A percentile compares a stretch with the other conserved stretches of the same genome.
phyloP scores from a whole-genome alignment of 2,888 invertebrate species.

The Euzophera pinguis region DNA sequence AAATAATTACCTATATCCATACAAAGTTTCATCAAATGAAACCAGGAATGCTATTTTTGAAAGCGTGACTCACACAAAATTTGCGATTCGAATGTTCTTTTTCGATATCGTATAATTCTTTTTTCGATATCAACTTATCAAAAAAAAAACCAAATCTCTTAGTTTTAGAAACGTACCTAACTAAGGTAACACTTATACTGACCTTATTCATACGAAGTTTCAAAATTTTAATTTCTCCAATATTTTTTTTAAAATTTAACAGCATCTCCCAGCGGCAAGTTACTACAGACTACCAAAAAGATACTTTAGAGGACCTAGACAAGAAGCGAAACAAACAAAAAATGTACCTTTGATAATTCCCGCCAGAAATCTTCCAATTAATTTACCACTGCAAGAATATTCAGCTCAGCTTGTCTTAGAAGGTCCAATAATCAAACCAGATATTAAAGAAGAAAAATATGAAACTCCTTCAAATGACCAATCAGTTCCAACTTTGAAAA shows the following conservation, averaged over 20 bases:
- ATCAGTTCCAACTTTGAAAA: not conserved
- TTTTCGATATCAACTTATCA: no score
- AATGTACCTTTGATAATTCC: not conserved
- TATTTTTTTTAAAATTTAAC: not conserved
- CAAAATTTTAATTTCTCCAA: no score
- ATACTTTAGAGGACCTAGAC: not conserved
- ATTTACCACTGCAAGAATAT: not conserved
- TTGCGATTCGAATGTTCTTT: no score
- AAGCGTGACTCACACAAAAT: no score
- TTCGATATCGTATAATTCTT: no score
- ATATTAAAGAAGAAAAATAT: not conserved
- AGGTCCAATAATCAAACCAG: not conserved
- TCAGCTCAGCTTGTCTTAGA: not conserved
- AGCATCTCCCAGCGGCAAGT: not conserved
- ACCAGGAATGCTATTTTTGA: no score
- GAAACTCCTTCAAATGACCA: not conserved
- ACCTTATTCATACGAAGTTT: no score
- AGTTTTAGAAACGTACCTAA: no score
- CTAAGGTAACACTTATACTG: no score
- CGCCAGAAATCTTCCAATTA: not conserved
- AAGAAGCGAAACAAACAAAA: not conserved
- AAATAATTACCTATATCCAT: no score
- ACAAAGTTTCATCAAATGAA: no score
- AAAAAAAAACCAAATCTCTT: no score
- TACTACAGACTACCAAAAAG: slow-evolving; percentile 3